A percentile compares a stretch with the other conserved stretches of the same genome.
Evolutionary conservation across 2,888 invertebrate genomes (phyloP).

Genomic region (Capitulum mitella): DNA sequence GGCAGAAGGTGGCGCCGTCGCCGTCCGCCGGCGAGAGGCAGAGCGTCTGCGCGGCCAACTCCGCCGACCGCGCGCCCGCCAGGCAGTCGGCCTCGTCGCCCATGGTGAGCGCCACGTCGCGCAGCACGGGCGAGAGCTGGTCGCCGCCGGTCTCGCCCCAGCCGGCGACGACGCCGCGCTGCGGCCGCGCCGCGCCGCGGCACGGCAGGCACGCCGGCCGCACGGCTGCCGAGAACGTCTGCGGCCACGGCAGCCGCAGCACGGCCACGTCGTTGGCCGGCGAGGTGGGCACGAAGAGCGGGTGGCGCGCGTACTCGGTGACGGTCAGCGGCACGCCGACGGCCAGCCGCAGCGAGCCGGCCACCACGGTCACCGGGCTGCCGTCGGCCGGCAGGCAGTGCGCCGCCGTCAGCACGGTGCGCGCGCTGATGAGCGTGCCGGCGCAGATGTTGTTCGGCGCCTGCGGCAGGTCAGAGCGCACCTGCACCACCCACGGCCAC

Average conservation of each 20-base stretch:
- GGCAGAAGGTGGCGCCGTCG: neutral
- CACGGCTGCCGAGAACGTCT: neutral
- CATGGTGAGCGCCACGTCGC: neutral
- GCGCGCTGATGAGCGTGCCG: neutral
- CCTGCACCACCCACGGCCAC: conserved; percentile 9
- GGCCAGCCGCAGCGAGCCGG: neutral
- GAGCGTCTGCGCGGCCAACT: neutral
- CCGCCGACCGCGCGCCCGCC: neutral
- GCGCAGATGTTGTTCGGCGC: neutral
- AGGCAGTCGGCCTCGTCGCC: neutral
- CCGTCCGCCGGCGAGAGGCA: neutral
- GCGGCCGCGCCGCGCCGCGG: neutral
- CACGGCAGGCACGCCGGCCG: neutral
- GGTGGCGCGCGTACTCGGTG: neutral
- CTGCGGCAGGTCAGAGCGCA: neutral
- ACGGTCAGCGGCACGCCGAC: neutral
- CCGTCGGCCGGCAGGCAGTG: neutral
- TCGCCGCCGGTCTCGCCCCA: neutral
- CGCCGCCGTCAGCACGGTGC: neutral
- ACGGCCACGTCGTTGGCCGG: neutral
- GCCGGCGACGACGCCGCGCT: neutral
- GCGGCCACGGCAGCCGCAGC: neutral
- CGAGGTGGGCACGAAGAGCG: neutral
- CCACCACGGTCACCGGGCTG: neutral
- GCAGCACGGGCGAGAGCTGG: neutral